phyloP scores from a whole-genome alignment of 1,140 invertebrate species.

The Pseudomyrmex gracilis region DNA sequence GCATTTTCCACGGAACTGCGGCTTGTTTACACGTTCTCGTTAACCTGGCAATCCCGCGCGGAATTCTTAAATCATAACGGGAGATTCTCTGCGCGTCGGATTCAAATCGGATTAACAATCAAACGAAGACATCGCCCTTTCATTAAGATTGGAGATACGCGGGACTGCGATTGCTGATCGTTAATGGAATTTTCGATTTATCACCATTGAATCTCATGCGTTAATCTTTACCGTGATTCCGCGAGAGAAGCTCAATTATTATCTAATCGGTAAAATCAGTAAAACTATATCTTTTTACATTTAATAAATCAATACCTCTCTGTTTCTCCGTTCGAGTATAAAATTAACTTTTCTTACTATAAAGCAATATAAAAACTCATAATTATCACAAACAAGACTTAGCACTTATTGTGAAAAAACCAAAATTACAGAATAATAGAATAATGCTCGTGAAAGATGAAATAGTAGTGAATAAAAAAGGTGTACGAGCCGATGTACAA shows the following conservation, averaged over 20 bases:
- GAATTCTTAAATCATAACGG: slow-evolving; percentile 42
- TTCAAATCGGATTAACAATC: slow-evolving; percentile 32
- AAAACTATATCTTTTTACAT: slow-evolving; percentile 1
- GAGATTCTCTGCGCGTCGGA: not conserved
- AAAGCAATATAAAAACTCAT: no score
- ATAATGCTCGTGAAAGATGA: no score
- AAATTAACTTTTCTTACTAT: no score
- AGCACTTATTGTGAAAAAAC: not conserved
- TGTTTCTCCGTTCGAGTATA: no score
- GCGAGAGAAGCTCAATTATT: not conserved
- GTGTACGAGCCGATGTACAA: no score
- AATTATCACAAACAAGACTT: not conserved
- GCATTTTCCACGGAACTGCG: slow-evolving; percentile 40
- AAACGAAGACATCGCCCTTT: slow-evolving; percentile 16
- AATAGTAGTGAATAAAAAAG: no score
- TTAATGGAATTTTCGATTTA: slow-evolving; percentile 13
- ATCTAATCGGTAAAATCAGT: not conserved
- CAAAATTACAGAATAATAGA: no score
- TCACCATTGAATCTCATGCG: not conserved
- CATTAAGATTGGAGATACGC: slow-evolving; percentile 17
- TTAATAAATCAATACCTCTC: not conserved
- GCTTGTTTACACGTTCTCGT: slow-evolving; percentile 53
- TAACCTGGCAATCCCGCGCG: slow-evolving; percentile 30
- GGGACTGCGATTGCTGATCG: not conserved
- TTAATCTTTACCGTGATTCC: not conserved